A percentile compares a stretch with the other conserved stretches of the same genome.
These are phyloP conservation scores for Neodiprion virginianus DNA, from an alignment of 1,140 invertebrate genomes.

Conservation along the genomic window DNA sequence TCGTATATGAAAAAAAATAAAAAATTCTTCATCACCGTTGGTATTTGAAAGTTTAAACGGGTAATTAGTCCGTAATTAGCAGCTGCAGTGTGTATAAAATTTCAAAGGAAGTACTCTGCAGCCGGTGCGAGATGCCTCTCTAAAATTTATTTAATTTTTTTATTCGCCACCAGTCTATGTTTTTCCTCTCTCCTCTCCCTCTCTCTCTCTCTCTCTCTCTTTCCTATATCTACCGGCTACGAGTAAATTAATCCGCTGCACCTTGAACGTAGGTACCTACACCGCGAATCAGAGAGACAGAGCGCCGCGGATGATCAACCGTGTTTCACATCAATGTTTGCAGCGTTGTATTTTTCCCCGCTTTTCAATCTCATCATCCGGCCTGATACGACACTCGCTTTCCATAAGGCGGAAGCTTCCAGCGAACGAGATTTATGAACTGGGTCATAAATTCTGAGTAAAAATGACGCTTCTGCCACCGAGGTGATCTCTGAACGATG, in stretches of 20 bases:
- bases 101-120: no score
- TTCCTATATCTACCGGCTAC: neutral
- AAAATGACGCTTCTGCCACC: neutral
- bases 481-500: neutral
- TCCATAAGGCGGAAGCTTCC: neutral
- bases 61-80: no score
- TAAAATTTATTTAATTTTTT: no score
- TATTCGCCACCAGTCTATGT: no score
- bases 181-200: conserved; percentile 25
- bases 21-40: no score
- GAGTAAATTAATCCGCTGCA: neutral
- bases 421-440: neutral
- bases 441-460: neutral
- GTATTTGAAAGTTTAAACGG: no score
- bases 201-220: conserved; percentile 23
- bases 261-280: no score
- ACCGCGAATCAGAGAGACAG: no score
- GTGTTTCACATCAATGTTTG: neutral
- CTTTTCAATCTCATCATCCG: neutral
- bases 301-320: neutral
- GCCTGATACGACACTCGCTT: neutral
- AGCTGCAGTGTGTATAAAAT: no score
- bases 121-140: no score
- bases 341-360: neutral
- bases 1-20: no score